Percentiles rank a stretch among this genome's conserved stretches.
Conservation (phyloP, 2,888 invertebrate genomes). For the Tortrix viridana region DNA sequence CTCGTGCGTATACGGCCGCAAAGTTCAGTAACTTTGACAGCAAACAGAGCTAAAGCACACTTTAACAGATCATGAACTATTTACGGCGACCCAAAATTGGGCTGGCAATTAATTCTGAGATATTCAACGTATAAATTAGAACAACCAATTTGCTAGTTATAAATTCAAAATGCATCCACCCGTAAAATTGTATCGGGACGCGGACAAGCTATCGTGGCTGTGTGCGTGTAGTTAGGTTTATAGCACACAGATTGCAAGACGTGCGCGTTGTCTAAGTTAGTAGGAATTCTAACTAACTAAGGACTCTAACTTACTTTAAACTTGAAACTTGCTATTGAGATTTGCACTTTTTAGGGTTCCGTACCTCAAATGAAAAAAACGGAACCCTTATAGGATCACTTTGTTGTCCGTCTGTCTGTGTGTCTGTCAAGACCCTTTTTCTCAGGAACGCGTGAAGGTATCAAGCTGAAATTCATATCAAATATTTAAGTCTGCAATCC, state of each 20-base stretch:
- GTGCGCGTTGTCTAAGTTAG: no score
- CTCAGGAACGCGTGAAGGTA: no score
- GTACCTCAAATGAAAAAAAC: no score
- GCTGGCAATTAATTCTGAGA: conserved; percentile 77
- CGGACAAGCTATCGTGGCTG: conserved; percentile 23
- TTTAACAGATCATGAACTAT: conserved; percentile 33
- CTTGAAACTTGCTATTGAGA: no score
- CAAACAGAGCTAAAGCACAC: conserved; percentile 23
- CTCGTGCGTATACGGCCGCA: neutral
- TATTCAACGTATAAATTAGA: conserved; percentile 79
- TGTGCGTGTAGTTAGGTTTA: conserved; percentile 32
- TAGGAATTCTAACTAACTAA: no score
- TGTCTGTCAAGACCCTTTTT: no score
- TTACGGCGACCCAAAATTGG: conserved; percentile 52
- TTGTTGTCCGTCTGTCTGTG: no score
- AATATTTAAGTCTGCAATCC: no score
- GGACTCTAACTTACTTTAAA: no score
- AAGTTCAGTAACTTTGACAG: conserved; percentile 8
- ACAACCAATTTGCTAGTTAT: conserved; percentile 81
- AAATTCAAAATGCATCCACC: conserved; percentile 82
- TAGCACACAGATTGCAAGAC: conserved; percentile 15
- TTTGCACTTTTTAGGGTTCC: no score
- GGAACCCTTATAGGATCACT: no score
- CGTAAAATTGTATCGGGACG: conserved; percentile 81
- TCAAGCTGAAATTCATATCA: no score